phyloP scores from a whole-genome alignment of 2,797 vertebrate species.

The Acipenser ruthenus region DNA sequence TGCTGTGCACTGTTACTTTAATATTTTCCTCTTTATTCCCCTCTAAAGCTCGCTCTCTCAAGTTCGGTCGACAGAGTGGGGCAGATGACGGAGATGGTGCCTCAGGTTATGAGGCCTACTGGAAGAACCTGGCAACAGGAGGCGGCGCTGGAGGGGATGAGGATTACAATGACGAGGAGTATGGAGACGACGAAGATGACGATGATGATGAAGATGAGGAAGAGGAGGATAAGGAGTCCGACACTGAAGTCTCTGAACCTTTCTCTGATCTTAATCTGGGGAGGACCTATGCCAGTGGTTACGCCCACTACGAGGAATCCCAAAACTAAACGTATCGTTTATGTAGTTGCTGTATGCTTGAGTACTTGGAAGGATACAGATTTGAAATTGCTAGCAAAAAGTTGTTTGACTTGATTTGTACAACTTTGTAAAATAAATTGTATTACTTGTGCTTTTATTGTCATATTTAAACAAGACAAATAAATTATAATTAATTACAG shows the following conservation, averaged over 20 bases:
- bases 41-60: constrained; percentile 77
- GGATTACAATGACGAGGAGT: constrained; percentile 46
- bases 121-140: constrained; percentile 74
- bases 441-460: no score
- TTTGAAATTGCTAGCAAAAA: no score
- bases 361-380: background rate
- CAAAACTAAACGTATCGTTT: constrained; percentile 37
- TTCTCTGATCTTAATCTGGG: constrained; percentile 71
- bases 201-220: constrained; percentile 69
- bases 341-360: background rate
- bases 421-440: no score
- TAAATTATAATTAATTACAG: no score
- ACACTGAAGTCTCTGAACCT: constrained; percentile 51
- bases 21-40: constrained; percentile 15
- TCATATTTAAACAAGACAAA: no score
- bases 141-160: constrained; percentile 45
- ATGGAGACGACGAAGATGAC: constrained; percentile 53
- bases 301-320: constrained; percentile 64
- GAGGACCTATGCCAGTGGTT: constrained; percentile 69
- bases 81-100: constrained; percentile 65
- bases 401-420: no score
- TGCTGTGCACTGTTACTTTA: background rate
- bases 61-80: constrained; percentile 84
- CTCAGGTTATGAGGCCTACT: constrained; percentile 81
- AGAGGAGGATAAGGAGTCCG: constrained; percentile 65